These are phyloP conservation scores for Formica selysi DNA, from an alignment of 1,140 invertebrate genomes.

Conservation along the genomic window DNA sequence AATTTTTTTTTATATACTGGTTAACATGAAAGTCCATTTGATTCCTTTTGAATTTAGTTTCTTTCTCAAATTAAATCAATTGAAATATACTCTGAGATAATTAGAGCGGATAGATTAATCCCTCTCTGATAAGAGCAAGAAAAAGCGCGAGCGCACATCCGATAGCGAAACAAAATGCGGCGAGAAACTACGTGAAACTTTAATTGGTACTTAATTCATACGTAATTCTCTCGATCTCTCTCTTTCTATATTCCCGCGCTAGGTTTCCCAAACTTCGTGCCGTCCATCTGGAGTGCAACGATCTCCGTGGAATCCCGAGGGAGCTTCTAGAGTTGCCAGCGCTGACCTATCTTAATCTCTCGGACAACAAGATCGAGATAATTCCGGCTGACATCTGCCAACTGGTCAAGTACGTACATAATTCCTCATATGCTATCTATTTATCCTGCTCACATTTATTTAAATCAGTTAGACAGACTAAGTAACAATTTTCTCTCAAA, in stretches of 20 bases:
- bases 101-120: conserved; percentile 40
- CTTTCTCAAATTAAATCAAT: conserved; percentile 16
- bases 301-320: conserved; percentile 87
- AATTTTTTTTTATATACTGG: background rate
- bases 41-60: background rate
- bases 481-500: background rate
- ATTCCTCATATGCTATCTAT: conserved; percentile 32
- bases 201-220: conserved; percentile 59
- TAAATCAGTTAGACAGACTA: background rate
- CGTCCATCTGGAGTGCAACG: conserved; percentile 88
- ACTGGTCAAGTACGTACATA: conserved; percentile 89
- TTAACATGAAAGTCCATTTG: background rate
- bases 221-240: conserved; percentile 32
- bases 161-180: conserved; percentile 30
- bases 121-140: conserved; percentile 5
- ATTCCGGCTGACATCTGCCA: conserved; percentile 88
- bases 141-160: background rate
- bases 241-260: background rate
- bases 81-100: background rate
- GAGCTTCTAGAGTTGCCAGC: conserved; percentile 87
- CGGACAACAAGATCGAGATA: conserved; percentile 89
- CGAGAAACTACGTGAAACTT: conserved; percentile 34
- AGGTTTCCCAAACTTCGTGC: conserved; percentile 87
- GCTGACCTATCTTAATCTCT: conserved; percentile 90
- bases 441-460: background rate